Evolutionary conservation across 2,888 invertebrate species (phyloP).

Genomic region (Parnassius mnemosyne): DNA sequence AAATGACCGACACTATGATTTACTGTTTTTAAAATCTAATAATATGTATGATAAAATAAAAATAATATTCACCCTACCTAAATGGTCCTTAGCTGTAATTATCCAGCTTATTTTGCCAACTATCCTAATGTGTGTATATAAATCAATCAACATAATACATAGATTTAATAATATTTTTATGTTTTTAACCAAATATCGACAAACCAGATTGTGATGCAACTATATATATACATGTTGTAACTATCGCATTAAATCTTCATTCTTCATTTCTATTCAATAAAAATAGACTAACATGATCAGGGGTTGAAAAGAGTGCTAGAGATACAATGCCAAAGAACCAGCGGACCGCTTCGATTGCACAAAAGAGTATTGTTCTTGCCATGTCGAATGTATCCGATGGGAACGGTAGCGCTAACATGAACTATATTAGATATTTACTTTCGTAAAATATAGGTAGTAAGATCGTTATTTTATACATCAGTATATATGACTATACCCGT

Average conservation of each 20-base stretch:
- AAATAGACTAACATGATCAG: constrained; percentile 63
- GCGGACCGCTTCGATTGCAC: constrained; percentile 63
- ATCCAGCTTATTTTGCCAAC: no score
- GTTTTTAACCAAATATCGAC: no score
- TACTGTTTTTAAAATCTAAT: no score
- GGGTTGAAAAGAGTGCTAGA: constrained; percentile 49
- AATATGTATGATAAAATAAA: no score
- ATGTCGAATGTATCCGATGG: constrained; percentile 69
- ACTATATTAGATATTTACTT: constrained; percentile 48
- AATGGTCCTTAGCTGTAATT: no score
- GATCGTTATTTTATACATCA: not conserved
- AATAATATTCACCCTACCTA: no score
- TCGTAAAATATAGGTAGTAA: constrained; percentile 1
- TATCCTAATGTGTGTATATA: no score
- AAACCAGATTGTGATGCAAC: no score
- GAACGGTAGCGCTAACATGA: constrained; percentile 52
- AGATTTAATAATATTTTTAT: no score
- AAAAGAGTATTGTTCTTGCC: constrained; percentile 74
- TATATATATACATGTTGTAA: not conserved
- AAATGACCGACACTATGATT: no score
- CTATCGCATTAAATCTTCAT: constrained; percentile 29
- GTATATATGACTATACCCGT: no score
- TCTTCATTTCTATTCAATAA: constrained; percentile 53
- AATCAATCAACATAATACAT: no score
- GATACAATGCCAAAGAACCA: constrained; percentile 53